Percentiles rank a stretch among this genome's conserved stretches.
Evolutionary conservation across 2,113 vertebrate species (phyloP).

Genomic region (Bujurquina vittata): DNA sequence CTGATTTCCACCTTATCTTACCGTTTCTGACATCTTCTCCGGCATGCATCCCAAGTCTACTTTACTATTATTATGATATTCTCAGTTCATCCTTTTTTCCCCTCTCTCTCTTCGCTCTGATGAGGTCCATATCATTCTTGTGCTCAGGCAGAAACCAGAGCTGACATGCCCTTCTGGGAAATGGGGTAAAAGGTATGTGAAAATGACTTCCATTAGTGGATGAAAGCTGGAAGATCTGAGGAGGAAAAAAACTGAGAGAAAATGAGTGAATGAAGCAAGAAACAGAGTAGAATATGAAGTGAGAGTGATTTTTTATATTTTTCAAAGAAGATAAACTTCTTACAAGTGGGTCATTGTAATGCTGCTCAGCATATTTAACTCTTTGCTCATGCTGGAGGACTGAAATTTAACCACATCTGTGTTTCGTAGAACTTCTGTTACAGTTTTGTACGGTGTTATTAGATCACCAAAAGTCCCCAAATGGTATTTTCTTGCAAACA

Average conservation of each 20-base stretch:
- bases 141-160: slow-evolving; percentile 37
- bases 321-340: background rate
- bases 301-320: background rate
- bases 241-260: background rate
- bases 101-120: background rate
- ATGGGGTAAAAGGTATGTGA: slow-evolving; percentile 48
- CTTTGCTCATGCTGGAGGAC: background rate
- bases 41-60: background rate
- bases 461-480: background rate
- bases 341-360: slow-evolving; percentile 4
- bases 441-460: background rate
- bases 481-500: slow-evolving; percentile 12
- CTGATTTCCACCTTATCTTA: background rate
- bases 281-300: background rate
- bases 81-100: background rate
- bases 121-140: slow-evolving; percentile 34
- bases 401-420: background rate
- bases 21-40: background rate
- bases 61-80: background rate
- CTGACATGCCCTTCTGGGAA: slow-evolving; percentile 43
- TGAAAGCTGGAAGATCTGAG: slow-evolving; percentile 15
- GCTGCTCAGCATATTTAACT: background rate
- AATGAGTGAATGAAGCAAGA: slow-evolving; percentile 18
- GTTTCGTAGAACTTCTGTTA: background rate
- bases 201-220: slow-evolving; percentile 44